Base-by-base conservation (phyloP, 2,888 invertebrate genomes). In the Smittia sp. region DNA sequence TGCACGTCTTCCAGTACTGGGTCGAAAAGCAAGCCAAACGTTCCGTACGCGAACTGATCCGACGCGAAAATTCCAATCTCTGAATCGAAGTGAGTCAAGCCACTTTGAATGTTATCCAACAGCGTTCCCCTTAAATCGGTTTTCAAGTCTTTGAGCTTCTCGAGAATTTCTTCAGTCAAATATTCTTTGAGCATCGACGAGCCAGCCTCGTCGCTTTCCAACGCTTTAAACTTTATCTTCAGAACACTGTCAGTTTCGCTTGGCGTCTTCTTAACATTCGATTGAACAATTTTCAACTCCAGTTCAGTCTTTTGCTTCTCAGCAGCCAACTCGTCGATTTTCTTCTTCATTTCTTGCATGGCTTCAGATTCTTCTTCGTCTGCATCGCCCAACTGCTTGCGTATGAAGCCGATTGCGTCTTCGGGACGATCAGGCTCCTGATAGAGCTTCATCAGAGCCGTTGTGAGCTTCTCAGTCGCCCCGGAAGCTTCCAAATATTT, bases 1-100 rank as follows among this genome's bases (percentile, higher is more conserved):
- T 90, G 89, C 80, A 88, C 88, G 75, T 88, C 88, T 76, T 85
- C 85, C 79, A 91, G 88, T 77, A 90, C 84, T 46, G 88, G 87
- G 80, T 89, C 86, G 79, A 90, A 89, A 39, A 91, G 82, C 66
- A 84, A 84, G 65, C 81, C 82, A 78, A 89, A 90, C 18, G 85
- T 80, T 63, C 84, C 84, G 81, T 90, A 90, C 18, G 86, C 83
- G 75, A 89, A 87, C 0, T 87, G 85, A 80, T 90, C 90, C 4
- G 88, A 85, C 0, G 89, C 89, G 79, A 88, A 89, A 65, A 88
- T 78, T 70, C 89, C 90, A 73, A 87, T 82, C 52, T 84, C 82
- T 46, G 87, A 86, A 77, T 89, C 87, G 74, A 87, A 84, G 80
- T 90, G 87, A 78, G 85, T 85, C 52, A 88, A 83, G 52, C 89